These are phyloP conservation scores for Reticulitermes speratus DNA, from an alignment of 1,140 invertebrate species.

Conservation along the genomic window DNA sequence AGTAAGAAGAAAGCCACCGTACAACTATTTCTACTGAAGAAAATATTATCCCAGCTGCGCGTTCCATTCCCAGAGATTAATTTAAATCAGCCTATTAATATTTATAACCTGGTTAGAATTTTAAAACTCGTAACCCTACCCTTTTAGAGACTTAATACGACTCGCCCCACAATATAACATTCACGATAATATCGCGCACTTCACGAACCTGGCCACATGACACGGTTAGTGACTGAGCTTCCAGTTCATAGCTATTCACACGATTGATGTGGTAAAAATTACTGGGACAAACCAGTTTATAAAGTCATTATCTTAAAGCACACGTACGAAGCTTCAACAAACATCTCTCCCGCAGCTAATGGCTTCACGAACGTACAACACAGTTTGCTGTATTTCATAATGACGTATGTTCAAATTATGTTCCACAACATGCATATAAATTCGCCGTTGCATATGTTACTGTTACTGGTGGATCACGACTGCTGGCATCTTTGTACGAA, in stretches of 20 bases:
- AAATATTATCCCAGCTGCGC: background rate
- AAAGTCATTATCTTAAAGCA: background rate
- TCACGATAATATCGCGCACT: background rate
- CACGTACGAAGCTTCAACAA: no score
- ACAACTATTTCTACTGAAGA: no score
- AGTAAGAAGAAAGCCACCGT: no score
- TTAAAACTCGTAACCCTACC: background rate
- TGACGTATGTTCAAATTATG: no score
- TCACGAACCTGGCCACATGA: background rate
- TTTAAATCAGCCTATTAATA: background rate
- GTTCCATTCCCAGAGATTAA: background rate
- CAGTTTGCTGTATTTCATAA: no score
- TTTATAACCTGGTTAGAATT: background rate
- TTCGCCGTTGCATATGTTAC: no score
- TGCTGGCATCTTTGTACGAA: no score
- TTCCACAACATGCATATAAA: no score
- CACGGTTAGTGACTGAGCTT: background rate
- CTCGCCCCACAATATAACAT: background rate
- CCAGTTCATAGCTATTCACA: background rate
- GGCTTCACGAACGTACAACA: no score
- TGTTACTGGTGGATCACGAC: no score
- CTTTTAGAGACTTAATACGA: background rate
- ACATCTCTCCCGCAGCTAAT: no score
- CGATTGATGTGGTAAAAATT: background rate
- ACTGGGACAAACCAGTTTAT: background rate